Evolutionary conservation across 2,888 invertebrate genomes (phyloP), one percentile per base, ranked within the genome.

Genomic region (Caenorhabditis plicata): DNA sequence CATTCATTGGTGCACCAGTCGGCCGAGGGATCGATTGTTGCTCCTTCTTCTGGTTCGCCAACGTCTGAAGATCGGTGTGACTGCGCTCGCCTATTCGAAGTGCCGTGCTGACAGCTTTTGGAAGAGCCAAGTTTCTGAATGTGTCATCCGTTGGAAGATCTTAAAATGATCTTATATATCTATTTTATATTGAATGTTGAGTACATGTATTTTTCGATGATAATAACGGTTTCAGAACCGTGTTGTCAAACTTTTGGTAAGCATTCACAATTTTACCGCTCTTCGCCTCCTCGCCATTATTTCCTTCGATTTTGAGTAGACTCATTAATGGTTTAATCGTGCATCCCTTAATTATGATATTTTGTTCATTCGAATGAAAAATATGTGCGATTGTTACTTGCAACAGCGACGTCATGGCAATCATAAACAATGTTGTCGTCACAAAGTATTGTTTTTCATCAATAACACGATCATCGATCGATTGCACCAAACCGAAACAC

Each of bases 351-450:
- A 27, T 15, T n/a, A n/a, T 7, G 2, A 26, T 15, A 8, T 5
- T 41, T 2, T 9, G 3, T 46, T 33, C 7, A 23, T 17, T 17
- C 23, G n/a, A n/a, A n/a, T n/a, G n/a, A n/a, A n/a, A n/a, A n/a
- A n/a, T n/a, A n/a, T n/a, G n/a, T n/a, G n/a, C n/a, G n/a, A 19
- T 25, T n/a, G 17, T 52, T 55, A 87, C 87, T 87, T 96, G 96
- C 77, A 96, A 86, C 83, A 96, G 94, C 13, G 96, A 95, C 2
- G 96, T 96, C 84, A 95, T 95, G 83, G 94, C 92, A 76, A 98
- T 90, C 71, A 96, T 91, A 46, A 92, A 90, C 78, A 96, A 91
- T 1, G 95, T 95, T 1, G 95, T 92, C 25, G 95, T 95, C 71
- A 94, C 90, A 83, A 95, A 93, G 90, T 95, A 92, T 13, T 90